These are phyloP conservation scores for Ciconia nigra DNA, from an alignment of 2,797 vertebrate genomes.

Conservation along the genomic window DNA sequence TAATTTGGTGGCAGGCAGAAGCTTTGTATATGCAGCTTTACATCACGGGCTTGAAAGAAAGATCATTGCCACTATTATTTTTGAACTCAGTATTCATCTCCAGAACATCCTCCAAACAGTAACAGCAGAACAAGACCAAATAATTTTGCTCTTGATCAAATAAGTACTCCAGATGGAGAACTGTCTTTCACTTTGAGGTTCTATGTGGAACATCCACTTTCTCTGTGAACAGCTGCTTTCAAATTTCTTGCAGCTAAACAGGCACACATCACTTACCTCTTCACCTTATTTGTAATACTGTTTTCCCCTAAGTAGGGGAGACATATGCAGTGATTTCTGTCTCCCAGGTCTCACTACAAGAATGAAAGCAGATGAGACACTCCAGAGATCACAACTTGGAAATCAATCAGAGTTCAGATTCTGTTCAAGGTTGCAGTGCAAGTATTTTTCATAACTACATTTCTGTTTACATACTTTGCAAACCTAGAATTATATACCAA, in stretches of 20 bases:
- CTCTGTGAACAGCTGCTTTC: background rate
- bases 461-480: background rate
- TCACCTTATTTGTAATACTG: background rate
- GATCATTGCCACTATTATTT: background rate
- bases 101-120: background rate
- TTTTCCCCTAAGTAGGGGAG: background rate
- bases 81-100: background rate
- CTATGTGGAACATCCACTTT: background rate
- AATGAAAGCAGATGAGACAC: background rate
- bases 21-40: background rate
- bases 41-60: background rate
- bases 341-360: background rate
- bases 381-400: background rate
- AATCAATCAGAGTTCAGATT: background rate
- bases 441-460: background rate
- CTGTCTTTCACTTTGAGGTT: background rate
- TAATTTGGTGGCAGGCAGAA: background rate
- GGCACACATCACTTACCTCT: background rate
- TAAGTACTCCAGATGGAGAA: background rate
- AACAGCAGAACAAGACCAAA: background rate
- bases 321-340: background rate
- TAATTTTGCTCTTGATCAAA: background rate
- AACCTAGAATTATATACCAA: background rate
- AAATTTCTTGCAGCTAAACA: background rate
- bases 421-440: background rate